Base-by-base conservation (phyloP, 2,888 invertebrate species). In the Leucophenga maculata region DNA sequence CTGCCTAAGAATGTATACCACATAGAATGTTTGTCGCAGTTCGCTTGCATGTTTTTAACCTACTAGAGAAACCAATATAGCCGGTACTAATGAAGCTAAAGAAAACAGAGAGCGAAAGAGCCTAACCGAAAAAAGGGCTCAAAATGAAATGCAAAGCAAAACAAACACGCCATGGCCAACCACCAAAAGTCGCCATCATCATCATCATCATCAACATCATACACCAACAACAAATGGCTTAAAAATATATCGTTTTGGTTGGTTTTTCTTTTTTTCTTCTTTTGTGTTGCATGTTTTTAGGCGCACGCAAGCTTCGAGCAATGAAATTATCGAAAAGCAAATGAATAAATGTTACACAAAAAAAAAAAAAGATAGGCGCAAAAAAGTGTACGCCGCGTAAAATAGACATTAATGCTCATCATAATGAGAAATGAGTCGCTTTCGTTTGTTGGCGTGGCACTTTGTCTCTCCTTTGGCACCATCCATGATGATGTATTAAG, bases 151-250 rank as follows among this genome's bases (percentile, higher is more conserved):
- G 78, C 69, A 70, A 69, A 69, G 82, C 78, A 83, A 80, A 62
- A 78, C 80, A 80, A 80, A 77, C 80, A 83, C 80, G 80, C 78
- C 78, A 80, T 67, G 11, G 20, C n/a, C 46, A 18, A 44, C 18
- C 1, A 18, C 2, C 32, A 39, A 44, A 39, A 60, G 26, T 9
- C 31, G 1, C 4, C 26, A 26, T 26, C 26, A 26, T 26, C 26
- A 4, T 26, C n/a, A n/a, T n/a, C n/a, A n/a, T n/a, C n/a, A n/a
- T n/a, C n/a, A n/a, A 26, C 26, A 26, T 26, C n/a, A 26, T 26
- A 26, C 26, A 2, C 26, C 3, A 3, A 26, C 26, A 26, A 26
- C 20, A 64, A 48, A 64, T 48, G 20, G 48, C 48, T 22, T 64
- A 64, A 26, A 57, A 57, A 57, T 31, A 57, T n/a, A 57, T n/a